Base-by-base conservation (phyloP, 2,113 vertebrate genomes). In the Sorex fumeus region DNA sequence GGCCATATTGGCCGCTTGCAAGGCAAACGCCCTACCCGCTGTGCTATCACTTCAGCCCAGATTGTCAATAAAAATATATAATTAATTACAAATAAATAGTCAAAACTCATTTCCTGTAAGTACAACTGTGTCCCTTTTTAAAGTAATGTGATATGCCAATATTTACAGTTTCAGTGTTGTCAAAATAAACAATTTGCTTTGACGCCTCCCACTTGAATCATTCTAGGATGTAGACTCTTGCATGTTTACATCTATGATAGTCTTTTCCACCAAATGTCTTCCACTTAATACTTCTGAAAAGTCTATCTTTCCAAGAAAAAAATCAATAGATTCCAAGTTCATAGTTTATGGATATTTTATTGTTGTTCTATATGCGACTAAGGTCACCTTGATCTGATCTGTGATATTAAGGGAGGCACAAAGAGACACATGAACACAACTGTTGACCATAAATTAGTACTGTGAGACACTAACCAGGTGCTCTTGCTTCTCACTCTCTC, bases 221-320 rank as follows among this genome's bases (percentile, higher is more conserved):
- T 77, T 89, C 45, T 45, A 87, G 13, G 32, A 15, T 60, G 5
- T 45, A 30, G 4, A 43, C 62, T 34, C 12, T 36, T n/a, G 2
- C 21, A 0, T 34, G 2, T 77, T 84, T 72, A 34, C 23, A 66
- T 60, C 15, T 47, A 2, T 28, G 16, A 5, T n/a, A 21, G 6
- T 32, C 11, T 78, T 89, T 84, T 32, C 53, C 32, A 83, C 21
- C 43, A 78, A 50, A 67, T 80, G 53, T 84, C 43, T 86, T 92
- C n/a, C 43, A 36, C 6, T 80, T 28, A 70, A 2, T 53, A 45
- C 43, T 81, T 87, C 50, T 75, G 21, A 0, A 88, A 64, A 2
- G 23, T 43, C 28, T 30, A 15, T 50, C 67, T 93, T 76, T 66
- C 34, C n/a, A 1, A 34, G 6, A 40, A 70, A 87, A 40, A 67